Conservation (phyloP, 2,797 vertebrate genomes). For the Catharus ustulatus region DNA sequence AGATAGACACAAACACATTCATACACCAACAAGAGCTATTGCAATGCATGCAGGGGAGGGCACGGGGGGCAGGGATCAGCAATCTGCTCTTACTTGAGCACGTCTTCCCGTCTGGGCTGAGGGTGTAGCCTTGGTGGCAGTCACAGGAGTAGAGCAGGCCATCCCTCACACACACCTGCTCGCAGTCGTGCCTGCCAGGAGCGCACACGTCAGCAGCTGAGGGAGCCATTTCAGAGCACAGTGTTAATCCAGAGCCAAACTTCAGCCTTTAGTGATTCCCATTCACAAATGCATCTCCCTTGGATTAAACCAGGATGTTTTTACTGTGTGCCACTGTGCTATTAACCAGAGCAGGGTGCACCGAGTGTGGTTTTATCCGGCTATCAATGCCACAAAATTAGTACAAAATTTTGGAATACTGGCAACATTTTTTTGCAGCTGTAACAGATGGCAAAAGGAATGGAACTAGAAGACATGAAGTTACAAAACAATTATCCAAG, state of each 20-base stretch:
- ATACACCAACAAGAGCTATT: background rate
- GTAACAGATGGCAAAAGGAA: background rate
- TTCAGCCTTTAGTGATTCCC: background rate
- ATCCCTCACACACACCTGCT: conserved; percentile 84
- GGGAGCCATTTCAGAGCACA: background rate
- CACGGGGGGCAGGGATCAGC: background rate
- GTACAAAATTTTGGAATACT: background rate
- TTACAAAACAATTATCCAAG: conserved; percentile 2
- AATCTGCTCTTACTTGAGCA: conserved; percentile 83
- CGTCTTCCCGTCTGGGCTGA: conserved; percentile 84
- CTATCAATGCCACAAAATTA: background rate
- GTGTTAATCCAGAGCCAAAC: background rate
- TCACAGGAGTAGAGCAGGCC: conserved; percentile 78
- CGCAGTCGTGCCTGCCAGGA: conserved; percentile 81
- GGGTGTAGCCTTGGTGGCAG: conserved; percentile 80
- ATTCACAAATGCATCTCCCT: background rate
- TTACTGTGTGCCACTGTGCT: background rate
- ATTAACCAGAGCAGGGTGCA: background rate
- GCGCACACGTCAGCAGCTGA: conserved; percentile 73
- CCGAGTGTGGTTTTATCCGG: background rate
- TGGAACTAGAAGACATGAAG: background rate
- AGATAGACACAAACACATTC: background rate
- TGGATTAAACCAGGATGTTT: background rate
- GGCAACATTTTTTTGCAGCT: background rate
- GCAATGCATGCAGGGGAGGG: background rate